Conservation (phyloP, 2,888 invertebrate species). For the Melanostoma scalare region DNA sequence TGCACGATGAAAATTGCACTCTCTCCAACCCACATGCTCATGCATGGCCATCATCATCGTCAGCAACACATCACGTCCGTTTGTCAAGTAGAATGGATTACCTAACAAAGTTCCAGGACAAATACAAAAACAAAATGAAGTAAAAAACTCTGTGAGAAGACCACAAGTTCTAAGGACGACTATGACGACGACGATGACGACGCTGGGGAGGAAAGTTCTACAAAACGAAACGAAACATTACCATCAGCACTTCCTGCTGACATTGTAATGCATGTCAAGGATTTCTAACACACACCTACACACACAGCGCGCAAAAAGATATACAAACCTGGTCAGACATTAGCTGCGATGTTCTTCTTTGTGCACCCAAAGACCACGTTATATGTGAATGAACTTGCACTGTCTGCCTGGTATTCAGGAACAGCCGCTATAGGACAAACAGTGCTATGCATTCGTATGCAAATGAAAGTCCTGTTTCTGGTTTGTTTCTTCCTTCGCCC, state of each 20-base stretch:
- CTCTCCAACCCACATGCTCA: slow-evolving; percentile 13
- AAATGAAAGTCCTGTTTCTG: slow-evolving; percentile 69
- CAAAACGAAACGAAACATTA: slow-evolving; percentile 70
- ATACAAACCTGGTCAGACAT: slow-evolving; percentile 49
- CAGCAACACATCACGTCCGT: slow-evolving; percentile 69
- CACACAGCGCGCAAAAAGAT: slow-evolving; percentile 11
- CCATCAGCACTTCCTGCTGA: slow-evolving; percentile 75
- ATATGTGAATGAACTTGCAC: slow-evolving; percentile 64
- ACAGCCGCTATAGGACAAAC: slow-evolving; percentile 45
- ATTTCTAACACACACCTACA: slow-evolving; percentile 67
- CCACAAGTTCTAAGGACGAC: slow-evolving; percentile 32
- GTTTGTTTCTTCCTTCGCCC: slow-evolving; percentile 59
- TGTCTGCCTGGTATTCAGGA: slow-evolving; percentile 49
- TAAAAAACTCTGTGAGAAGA: slow-evolving; percentile 1
- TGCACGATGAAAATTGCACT: slow-evolving; percentile 34
- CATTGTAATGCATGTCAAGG: slow-evolving; percentile 76
- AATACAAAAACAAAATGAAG: slow-evolving; percentile 11
- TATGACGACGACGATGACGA: slow-evolving; percentile 9
- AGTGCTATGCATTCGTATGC: slow-evolving; percentile 62
- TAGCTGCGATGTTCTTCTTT: slow-evolving; percentile 51
- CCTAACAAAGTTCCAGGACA: slow-evolving; percentile 53
- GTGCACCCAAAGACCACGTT: slow-evolving; percentile 62
- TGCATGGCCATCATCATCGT: slow-evolving; percentile 56
- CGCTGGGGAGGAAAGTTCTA: slow-evolving; percentile 17
- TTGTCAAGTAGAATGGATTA: slow-evolving; percentile 70